A percentile compares a stretch with the other conserved stretches of the same genome.
These are phyloP conservation scores for Drosophila sp. DNA, from an alignment of 1,140 invertebrate species.

Conservation along the genomic window DNA sequence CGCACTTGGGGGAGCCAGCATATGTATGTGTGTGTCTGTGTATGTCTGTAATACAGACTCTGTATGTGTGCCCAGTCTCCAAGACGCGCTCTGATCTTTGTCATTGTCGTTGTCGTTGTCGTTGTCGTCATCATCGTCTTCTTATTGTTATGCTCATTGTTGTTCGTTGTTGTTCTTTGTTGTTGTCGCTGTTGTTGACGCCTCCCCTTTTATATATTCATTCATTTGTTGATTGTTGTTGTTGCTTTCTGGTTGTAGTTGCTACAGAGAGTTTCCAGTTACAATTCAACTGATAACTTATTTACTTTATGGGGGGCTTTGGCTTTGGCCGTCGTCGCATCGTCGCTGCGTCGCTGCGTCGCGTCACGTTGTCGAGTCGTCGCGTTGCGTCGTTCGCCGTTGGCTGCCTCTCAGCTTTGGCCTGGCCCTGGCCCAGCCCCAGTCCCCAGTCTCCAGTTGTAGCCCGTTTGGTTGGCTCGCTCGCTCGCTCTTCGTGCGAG, in stretches of 20 bases:
- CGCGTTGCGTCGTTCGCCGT: slow-evolving; percentile 31
- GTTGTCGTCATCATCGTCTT: slow-evolving; percentile 27
- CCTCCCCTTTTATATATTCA: slow-evolving; percentile 74
- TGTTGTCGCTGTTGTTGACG: slow-evolving; percentile 59
- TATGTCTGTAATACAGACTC: slow-evolving; percentile 39
- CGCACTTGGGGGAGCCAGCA: neutral
- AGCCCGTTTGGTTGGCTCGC: slow-evolving; percentile 35
- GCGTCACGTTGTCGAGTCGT: slow-evolving; percentile 2
- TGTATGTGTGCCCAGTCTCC: slow-evolving; percentile 58
- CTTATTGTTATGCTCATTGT: slow-evolving; percentile 42
- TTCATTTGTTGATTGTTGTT: slow-evolving; percentile 12
- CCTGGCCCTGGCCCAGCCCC: slow-evolving; percentile 47
- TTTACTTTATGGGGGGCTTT: slow-evolving; percentile 72
- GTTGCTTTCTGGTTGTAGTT: no score
- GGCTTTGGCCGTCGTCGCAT: slow-evolving; percentile 39
- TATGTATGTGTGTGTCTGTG: slow-evolving; percentile 31
- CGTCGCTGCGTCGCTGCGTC: slow-evolving; percentile 4
- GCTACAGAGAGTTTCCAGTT: slow-evolving; percentile 63
- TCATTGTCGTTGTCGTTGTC: slow-evolving; percentile 45
- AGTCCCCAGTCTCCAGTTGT: slow-evolving; percentile 33
- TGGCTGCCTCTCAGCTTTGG: slow-evolving; percentile 35
- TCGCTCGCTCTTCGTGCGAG: slow-evolving; percentile 9
- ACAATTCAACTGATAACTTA: slow-evolving; percentile 81
- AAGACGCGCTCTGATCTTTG: slow-evolving; percentile 73
- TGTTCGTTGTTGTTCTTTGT: slow-evolving; percentile 27